phyloP scores from a whole-genome alignment of 2,113 vertebrate species.

The Solenodon paradoxus region DNA sequence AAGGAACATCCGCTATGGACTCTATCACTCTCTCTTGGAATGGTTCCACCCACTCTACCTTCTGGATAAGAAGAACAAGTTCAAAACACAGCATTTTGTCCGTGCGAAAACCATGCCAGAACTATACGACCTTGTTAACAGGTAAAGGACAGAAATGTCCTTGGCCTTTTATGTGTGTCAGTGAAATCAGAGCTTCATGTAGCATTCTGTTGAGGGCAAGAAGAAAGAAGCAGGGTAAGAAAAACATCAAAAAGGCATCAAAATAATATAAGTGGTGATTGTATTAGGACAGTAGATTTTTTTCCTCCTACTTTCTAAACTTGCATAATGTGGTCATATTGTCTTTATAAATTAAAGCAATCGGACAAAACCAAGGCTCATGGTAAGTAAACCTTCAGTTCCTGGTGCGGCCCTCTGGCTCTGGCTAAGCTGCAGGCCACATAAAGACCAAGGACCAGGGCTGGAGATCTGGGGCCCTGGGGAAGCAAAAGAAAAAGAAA shows the following conservation, averaged over 20 bases:
- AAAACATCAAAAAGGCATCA: not conserved
- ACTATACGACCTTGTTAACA: slow-evolving; percentile 91
- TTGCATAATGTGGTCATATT: not conserved
- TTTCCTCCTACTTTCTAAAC: not conserved
- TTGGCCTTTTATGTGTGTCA: not conserved
- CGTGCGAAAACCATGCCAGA: slow-evolving; percentile 90
- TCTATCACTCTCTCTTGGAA: slow-evolving; percentile 94
- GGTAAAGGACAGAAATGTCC: slow-evolving; percentile 79
- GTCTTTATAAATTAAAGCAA: not conserved
- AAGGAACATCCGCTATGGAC: slow-evolving; percentile 91
- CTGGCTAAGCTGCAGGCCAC: too few relatives aligned
- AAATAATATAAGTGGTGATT: not conserved
- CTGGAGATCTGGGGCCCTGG: too few relatives aligned
- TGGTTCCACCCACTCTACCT: slow-evolving; percentile 97
- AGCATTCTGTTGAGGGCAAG: not conserved
- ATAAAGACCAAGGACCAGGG: too few relatives aligned
- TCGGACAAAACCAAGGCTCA: not conserved
- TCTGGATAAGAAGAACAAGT: slow-evolving; percentile 89
- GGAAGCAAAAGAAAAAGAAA: too few relatives aligned
- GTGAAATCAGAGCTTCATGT: not conserved
- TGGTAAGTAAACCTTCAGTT: not conserved
- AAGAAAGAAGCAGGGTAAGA: not conserved
- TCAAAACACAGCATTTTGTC: slow-evolving; percentile 92
- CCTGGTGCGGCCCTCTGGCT: too few relatives aligned
- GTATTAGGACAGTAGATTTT: not conserved